Evolutionary conservation across 2,888 invertebrate species (phyloP), one percentile per base, ranked within the genome.

Genomic region (Hirtodrosophila histrioides): DNA sequence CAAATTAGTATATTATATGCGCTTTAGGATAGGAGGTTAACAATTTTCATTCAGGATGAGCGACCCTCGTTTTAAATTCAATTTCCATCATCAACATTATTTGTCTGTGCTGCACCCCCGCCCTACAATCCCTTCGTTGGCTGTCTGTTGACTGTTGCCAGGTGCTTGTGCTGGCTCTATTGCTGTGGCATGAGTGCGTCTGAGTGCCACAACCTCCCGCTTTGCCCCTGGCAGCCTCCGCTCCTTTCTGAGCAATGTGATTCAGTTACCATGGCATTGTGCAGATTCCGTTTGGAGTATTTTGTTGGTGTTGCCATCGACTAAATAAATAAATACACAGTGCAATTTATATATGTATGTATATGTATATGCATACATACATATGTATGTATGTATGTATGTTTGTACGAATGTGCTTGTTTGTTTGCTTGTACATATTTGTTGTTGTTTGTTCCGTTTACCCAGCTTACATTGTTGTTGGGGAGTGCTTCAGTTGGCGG

Each of bases 311-410:
- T 73, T 78, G 82, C 79, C 81, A 76, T 84, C 77, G 85, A 78
- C 76, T 76, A 82, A 82, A 85, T 85, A 81, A 81, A 82, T 82
- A 80, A 71, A 81, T 69, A 75, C 53, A 71, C 61, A 68, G 56
- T 82, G 82, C 82, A 84, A 79, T 83, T 80, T 82, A 82, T 76
- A 64, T 70, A 53, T 67, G 56, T 64, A 64, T 69, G 63, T 46
- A 39, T 24, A 9, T 10, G n/a, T 3, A 1, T 1, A 17, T 17
- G 17, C 17, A 17, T 17, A 17, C 17, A 17, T 17, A 17, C 9
- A 3, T 24, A 36, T 12, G 31, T 39, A n/a, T 56, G 43, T 50
- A 36, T 65, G 33, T 66, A 12, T 56, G 33, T 49, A n/a, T 51
- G 44, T 40, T 12, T 37, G 44, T 33, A 8, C 31, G 31, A 40